Base-by-base conservation (phyloP, 2,113 vertebrate genomes). In the Isichthys henryi region DNA sequence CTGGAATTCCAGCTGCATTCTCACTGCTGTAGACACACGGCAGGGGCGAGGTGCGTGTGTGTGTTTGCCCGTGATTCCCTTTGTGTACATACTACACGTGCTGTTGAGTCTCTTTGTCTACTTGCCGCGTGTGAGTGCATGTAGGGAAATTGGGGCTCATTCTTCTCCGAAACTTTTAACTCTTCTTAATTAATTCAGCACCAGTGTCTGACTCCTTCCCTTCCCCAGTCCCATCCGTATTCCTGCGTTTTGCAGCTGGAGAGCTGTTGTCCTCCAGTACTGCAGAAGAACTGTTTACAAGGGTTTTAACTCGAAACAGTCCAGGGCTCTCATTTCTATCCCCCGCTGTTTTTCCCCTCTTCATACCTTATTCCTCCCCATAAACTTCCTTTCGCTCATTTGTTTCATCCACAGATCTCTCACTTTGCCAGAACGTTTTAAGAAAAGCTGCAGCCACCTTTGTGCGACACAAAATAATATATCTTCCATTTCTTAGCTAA, bases 231-330 rank as follows among this genome's bases (percentile, higher is more conserved):
- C 45, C 49, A 19, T 21, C 21, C 27, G 0, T 7, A 70, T 10
- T 31, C 43, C 45, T 48, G 82, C 8, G 5, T 27, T 49, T 85
- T 23, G 90, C 93, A 39, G 11, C 74, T 19, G 21, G 46, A n/a
- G 45, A 46, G 82, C 74, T 17, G 13, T 5, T 80, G 43, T 80
- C 35, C 31, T 80, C 74, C 74, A 80, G 43, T 80, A 80, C 31
- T 80, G 93, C 92, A 93, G 92, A 90, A 94, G 88, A 91, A 93
- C 83, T 90, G 90, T 95, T 95, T 94, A 95, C 91, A 91, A 94
- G 91, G 89, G 70, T 92, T 92, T 80, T 90, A 94, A 93, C 92
- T 93, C 52, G 92, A 93, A 94, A 93, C 93, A 93, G 91, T 92
- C 93, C 19, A 11, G 31, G 21, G 45, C 46, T 85, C 93, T 94